phyloP scores from a whole-genome alignment of 1,140 invertebrate species.

The Pinna nobilis region DNA sequence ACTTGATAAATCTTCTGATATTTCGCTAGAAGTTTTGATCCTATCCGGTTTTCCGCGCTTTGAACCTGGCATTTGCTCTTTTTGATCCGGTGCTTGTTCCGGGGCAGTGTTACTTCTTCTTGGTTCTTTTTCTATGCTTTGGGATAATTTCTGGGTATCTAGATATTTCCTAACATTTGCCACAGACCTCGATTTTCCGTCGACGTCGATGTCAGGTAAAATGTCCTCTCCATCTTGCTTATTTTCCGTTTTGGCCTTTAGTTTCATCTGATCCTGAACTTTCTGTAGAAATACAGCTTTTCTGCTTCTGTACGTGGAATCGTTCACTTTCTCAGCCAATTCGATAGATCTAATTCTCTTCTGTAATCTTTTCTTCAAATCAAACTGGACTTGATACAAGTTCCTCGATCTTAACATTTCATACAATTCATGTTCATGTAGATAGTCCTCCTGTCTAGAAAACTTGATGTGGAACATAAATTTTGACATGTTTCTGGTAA shows the following conservation, averaged over 20 bases:
- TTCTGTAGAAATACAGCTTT: conserved; percentile 39
- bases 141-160: background rate
- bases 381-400: conserved; percentile 44
- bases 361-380: conserved; percentile 30
- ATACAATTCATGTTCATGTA: conserved; percentile 42
- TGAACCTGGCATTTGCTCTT: too few species aligned
- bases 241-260: conserved; percentile 1
- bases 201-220: background rate
- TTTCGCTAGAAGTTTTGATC: background rate
- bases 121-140: background rate
- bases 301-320: conserved; percentile 32
- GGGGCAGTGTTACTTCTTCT: conserved; percentile 12
- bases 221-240: background rate
- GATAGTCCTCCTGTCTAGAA: conserved; percentile 29
- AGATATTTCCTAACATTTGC: background rate
- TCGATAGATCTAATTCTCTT: conserved; percentile 39
- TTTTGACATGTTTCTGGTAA: conserved; percentile 41
- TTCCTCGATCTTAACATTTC: conserved; percentile 42
- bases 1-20: background rate
- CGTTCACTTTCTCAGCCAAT: conserved; percentile 36
- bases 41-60: background rate
- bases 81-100: background rate
- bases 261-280: conserved; percentile 32
- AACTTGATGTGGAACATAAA: conserved; percentile 39
- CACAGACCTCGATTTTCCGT: background rate